Percentiles rank a stretch among this genome's conserved stretches.
Evolutionary conservation across 2,888 invertebrate species (phyloP).

Genomic region (Oscheius myriophilus): DNA sequence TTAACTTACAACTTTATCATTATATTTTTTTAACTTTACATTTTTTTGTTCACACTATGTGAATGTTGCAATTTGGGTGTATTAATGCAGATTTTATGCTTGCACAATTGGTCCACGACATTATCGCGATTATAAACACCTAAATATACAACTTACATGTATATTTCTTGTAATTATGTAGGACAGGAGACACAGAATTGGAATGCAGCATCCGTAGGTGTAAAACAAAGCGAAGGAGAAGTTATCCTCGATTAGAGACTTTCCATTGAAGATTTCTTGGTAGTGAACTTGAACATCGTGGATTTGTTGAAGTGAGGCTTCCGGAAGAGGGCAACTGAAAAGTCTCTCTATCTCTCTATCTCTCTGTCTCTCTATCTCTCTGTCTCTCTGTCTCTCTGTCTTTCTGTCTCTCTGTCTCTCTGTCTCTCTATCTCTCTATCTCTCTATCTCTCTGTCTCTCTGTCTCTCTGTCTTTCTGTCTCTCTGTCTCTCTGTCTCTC

Average conservation of each 20-base stretch:
- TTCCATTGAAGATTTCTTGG: slow-evolving; percentile 37
- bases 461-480: background rate
- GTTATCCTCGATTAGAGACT: slow-evolving; percentile 33
- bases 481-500: background rate
- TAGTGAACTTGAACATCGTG: slow-evolving; percentile 37
- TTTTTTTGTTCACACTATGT: too few relatives aligned
- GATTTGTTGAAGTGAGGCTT: slow-evolving; percentile 36
- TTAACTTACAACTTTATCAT: too few relatives aligned
- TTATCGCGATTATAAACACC: background rate
- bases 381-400: background rate
- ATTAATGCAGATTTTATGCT: too few relatives aligned
- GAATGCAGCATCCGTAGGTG: slow-evolving; percentile 35
- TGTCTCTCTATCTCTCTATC: too few relatives aligned
- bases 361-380: too few relatives aligned
- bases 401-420: background rate
- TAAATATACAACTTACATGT: slow-evolving; percentile 14
- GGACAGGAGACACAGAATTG: slow-evolving; percentile 28
- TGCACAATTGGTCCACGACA: too few relatives aligned
- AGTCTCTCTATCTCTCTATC: background rate
- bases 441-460: background rate
- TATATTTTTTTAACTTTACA: too few relatives aligned
- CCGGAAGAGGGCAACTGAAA: slow-evolving; percentile 35
- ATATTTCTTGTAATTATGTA: slow-evolving; percentile 27
- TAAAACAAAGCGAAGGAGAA: slow-evolving; percentile 36
- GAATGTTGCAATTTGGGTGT: too few relatives aligned